Percentiles rank a stretch among this genome's conserved stretches.
Evolutionary conservation across 2,888 invertebrate species (phyloP).

Genomic region (Petrolisthes cinctipes): DNA sequence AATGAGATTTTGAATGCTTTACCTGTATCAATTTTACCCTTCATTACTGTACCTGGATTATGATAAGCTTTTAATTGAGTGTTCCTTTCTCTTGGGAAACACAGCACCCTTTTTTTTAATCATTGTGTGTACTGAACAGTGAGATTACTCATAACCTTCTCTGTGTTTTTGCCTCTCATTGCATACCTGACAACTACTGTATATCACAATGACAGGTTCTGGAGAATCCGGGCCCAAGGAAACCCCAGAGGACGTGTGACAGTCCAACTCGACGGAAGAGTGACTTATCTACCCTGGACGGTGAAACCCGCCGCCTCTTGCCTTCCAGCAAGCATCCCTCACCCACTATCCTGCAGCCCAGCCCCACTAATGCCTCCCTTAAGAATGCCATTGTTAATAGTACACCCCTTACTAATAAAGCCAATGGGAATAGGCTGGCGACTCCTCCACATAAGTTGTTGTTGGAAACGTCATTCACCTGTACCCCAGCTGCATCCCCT

Average conservation of each 20-base stretch:
- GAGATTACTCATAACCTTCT: no score
- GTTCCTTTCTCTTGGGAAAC: no score
- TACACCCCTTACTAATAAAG: slow-evolving; percentile 16
- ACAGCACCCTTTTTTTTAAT: no score
- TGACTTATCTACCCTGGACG: slow-evolving; percentile 19
- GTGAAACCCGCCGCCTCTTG: slow-evolving; percentile 39
- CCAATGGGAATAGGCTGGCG: slow-evolving; percentile 35
- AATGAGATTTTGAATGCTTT: no score
- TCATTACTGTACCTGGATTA: no score
- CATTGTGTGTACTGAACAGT: no score
- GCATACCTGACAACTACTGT: neutral
- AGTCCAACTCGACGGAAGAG: slow-evolving; percentile 47
- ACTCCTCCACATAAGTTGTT: slow-evolving; percentile 75
- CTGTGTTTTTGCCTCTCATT: no score
- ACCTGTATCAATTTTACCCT: no score
- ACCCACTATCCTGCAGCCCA: slow-evolving; percentile 16
- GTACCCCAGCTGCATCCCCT: slow-evolving; percentile 69
- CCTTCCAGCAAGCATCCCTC: slow-evolving; percentile 29
- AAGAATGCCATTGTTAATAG: slow-evolving; percentile 13
- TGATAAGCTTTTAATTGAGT: no score
- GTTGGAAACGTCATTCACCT: slow-evolving; percentile 82
- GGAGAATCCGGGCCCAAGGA: slow-evolving; percentile 63
- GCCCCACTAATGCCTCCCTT: slow-evolving; percentile 6
- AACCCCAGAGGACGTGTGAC: slow-evolving; percentile 53
- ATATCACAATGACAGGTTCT: slow-evolving; percentile 51